A percentile compares a stretch with the other conserved stretches of the same genome.
phyloP scores from a whole-genome alignment of 2,888 invertebrate species.

The Apamea anceps region DNA sequence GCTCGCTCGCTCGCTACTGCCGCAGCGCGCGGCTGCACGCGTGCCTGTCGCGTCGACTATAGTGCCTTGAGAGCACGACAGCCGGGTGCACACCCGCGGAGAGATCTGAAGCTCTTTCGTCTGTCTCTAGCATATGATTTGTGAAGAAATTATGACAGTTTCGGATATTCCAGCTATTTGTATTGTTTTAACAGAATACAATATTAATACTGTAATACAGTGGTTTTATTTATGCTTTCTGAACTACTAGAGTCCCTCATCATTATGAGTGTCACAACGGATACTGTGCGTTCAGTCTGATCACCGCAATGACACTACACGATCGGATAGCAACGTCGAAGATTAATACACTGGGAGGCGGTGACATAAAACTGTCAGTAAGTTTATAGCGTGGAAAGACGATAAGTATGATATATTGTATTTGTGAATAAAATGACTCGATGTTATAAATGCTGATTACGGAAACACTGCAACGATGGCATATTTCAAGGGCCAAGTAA shows the following conservation, averaged over 20 bases:
- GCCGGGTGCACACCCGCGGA: conserved; percentile 48
- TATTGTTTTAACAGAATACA: conserved; percentile 66
- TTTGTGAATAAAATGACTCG: conserved; percentile 9
- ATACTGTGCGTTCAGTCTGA: conserved; percentile 8
- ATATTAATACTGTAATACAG: conserved; percentile 61
- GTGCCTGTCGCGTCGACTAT: conserved; percentile 33
- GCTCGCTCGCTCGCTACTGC: conserved; percentile 14
- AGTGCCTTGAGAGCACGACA: conserved; percentile 62
- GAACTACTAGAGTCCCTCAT: conserved; percentile 7
- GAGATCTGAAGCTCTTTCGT: conserved; percentile 58
- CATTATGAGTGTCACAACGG: background rate
- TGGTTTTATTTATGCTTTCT: conserved; percentile 49
- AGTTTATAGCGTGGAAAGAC: conserved; percentile 4
- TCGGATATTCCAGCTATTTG: conserved; percentile 61
- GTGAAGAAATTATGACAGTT: conserved; percentile 55
- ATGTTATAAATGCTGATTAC: conserved; percentile 35
- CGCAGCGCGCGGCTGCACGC: conserved; percentile 23
- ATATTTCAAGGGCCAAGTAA: conserved; percentile 15
- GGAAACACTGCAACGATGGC: conserved; percentile 15
- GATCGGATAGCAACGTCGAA: background rate
- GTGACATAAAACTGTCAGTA: background rate
- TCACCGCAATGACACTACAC: background rate
- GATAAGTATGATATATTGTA: background rate
- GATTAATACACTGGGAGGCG: background rate
- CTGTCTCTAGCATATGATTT: conserved; percentile 62